Evolutionary conservation across 2,797 vertebrate species (phyloP), one percentile per base, ranked within the genome.

Genomic region (Gambelia wislizenii): DNA sequence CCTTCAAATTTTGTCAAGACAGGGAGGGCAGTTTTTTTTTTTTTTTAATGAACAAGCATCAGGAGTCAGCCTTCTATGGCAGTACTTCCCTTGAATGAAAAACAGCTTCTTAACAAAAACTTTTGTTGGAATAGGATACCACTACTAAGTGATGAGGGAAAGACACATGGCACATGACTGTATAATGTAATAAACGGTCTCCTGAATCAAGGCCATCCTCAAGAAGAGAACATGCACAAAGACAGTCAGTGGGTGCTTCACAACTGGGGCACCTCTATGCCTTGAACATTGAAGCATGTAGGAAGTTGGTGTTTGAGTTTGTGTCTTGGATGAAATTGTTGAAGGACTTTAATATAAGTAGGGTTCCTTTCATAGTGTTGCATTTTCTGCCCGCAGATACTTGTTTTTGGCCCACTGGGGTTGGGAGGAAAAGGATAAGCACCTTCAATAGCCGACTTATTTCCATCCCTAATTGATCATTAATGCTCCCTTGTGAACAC

Each of bases 401-500:
- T 39, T 56, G 72, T 83, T 64, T n/a, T 47, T 56, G 49, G 33
- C 56, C 30, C 83, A 44, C 9, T 16, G 14, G 30, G 47, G 25
- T 64, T 82, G 86, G 36, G 72, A 0, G 52, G 82, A 90, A 36
- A 7, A 10, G 79, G 25, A 67, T 42, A 54, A 90, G 75, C 25
- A 18, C 72, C 49, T 85, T 91, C 93, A 88, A 83, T 39, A 93
- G 87, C 87, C 95, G 47, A 85, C 83, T 93, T 91, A 96, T 95
- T 95, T 96, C 70, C 93, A 95, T 92, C 95, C 94, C 95, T 93
- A 90, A 88, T 94, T 92, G 94, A 64, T 95, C 94, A 96, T 94
- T 92, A 96, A 83, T 95, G 97, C 96, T 97, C 95, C 96, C 95
- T 97, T 96, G 97, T 97, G 97, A 97, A 97, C 95, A 97, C 92